Conservation (phyloP, 2,113 vertebrate species). For the rat (Rattus norvegicus) region DNA sequence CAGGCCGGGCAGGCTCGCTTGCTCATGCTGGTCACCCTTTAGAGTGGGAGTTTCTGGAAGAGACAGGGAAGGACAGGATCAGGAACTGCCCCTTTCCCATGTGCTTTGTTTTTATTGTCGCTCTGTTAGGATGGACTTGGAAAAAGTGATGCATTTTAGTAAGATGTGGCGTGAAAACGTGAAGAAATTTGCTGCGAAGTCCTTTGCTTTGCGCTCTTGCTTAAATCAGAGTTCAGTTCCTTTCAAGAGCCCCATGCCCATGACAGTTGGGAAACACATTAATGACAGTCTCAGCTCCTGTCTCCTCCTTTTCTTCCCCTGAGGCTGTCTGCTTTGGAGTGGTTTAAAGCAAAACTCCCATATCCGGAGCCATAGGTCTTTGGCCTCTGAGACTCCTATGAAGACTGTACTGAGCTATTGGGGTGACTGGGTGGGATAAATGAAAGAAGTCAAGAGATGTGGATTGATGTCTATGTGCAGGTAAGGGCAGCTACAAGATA, state of each 20-base stretch:
- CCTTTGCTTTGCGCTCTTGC: not conserved
- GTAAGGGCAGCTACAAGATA: too few species aligned
- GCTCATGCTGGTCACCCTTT: not conserved
- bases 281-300: not conserved
- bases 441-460: not conserved
- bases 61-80: not conserved
- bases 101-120: not conserved
- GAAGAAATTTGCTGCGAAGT: not conserved
- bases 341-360: slow-evolving; percentile 39
- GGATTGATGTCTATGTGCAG: too few species aligned
- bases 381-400: not conserved
- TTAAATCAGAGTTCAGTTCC: not conserved
- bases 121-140: not conserved
- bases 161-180: not conserved
- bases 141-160: not conserved
- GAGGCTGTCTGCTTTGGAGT: not conserved
- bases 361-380: not conserved
- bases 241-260: not conserved
- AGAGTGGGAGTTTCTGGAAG: not conserved
- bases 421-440: not conserved
- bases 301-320: not conserved
- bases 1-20: not conserved
- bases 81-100: not conserved
- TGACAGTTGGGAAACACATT: not conserved
- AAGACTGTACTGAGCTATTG: not conserved